A percentile compares a stretch with the other conserved stretches of the same genome.
Evolutionary conservation across 2,113 vertebrate genomes (phyloP).

Genomic region (Pitta sordida): DNA sequence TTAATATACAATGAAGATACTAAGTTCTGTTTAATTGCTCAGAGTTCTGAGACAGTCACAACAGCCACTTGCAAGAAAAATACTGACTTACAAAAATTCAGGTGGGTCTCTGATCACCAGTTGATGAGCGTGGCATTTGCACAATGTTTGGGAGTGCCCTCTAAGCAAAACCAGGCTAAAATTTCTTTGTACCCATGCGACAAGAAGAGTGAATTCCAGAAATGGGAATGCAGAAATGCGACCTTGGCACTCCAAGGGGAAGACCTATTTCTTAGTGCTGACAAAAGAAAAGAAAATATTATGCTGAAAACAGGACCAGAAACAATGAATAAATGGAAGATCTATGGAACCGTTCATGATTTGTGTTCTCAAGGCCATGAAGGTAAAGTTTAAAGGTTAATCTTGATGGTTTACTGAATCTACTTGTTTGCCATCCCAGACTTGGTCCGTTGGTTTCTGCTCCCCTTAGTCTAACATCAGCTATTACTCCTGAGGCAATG

Average conservation of each 20-base stretch:
- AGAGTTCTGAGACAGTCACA: conserved; percentile 61
- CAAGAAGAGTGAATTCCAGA: conserved; percentile 77
- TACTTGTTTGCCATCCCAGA: not conserved
- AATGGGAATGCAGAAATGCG: conserved; percentile 88
- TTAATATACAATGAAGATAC: conserved; percentile 85
- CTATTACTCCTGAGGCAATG: not conserved
- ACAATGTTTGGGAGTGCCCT: conserved; percentile 79
- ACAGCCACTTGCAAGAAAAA: conserved; percentile 67
- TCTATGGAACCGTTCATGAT: conserved; percentile 77
- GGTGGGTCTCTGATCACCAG: conserved; percentile 82
- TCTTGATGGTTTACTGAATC: not conserved
- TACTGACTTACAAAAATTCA: conserved; percentile 80
- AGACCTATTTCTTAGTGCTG: conserved; percentile 83
- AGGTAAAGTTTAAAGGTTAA: conserved; percentile 72
- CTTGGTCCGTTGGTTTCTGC: not conserved
- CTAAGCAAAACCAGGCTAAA: conserved; percentile 75
- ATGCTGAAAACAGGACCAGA: conserved; percentile 74
- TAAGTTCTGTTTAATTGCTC: conserved; percentile 77
- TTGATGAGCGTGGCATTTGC: conserved; percentile 81
- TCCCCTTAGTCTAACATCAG: not conserved
- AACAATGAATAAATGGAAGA: conserved; percentile 80
- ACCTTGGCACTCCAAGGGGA: conserved; percentile 80
- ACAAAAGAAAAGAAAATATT: conserved; percentile 74
- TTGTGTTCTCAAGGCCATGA: conserved; percentile 82
- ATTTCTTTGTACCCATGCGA: conserved; percentile 81